phyloP scores from a whole-genome alignment of 2,113 vertebrate species.

The Oceanodroma tethys region DNA sequence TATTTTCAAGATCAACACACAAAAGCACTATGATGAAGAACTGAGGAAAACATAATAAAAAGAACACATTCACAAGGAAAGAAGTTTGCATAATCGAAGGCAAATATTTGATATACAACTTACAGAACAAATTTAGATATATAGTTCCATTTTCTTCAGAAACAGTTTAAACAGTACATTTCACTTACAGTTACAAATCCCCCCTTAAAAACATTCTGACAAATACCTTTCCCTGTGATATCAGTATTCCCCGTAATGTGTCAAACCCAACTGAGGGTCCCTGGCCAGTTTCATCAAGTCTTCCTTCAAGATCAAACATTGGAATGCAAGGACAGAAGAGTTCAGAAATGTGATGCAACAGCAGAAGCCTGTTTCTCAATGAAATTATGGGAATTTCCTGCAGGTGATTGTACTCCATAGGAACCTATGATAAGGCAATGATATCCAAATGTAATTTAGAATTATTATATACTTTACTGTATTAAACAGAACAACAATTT shows the following conservation, averaged over 20 bases:
- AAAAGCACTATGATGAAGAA: not conserved
- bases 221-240: slow-evolving; percentile 96
- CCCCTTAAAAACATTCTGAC: not conserved
- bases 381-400: slow-evolving; percentile 92
- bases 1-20: not conserved
- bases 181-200: not conserved
- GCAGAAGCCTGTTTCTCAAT: slow-evolving; percentile 90
- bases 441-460: not conserved
- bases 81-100: not conserved
- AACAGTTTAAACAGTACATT: not conserved
- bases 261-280: slow-evolving; percentile 93
- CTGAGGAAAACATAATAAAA: not conserved
- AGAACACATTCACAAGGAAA: not conserved
- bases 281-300: slow-evolving; percentile 88
- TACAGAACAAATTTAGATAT: not conserved
- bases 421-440: slow-evolving; percentile 77
- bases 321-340: slow-evolving; percentile 98
- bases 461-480: not conserved
- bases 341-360: slow-evolving; percentile 96
- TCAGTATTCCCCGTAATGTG: slow-evolving; percentile 91
- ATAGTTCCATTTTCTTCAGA: not conserved
- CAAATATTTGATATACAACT: not conserved
- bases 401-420: slow-evolving; percentile 98
- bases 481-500: not conserved
- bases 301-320: slow-evolving; percentile 97